Percentiles rank a stretch among this genome's conserved stretches.
These are phyloP conservation scores for Elgaria multicarinata DNA, from an alignment of 2,113 vertebrate species.

Conservation along the genomic window DNA sequence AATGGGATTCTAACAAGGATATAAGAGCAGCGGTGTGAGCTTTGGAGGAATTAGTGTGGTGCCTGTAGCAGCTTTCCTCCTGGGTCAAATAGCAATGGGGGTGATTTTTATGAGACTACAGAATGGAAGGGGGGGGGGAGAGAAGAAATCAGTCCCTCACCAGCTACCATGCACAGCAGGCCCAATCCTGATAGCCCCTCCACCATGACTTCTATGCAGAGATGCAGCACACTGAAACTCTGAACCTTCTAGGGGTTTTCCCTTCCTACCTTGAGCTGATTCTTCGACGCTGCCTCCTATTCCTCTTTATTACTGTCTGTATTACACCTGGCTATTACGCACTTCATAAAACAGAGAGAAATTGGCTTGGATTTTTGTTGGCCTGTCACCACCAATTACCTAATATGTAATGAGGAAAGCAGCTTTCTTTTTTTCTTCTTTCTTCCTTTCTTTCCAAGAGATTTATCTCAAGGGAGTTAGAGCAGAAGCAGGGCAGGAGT, in stretches of 20 bases:
- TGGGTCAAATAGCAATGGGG: background rate
- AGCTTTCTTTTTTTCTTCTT: background rate
- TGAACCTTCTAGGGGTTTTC: background rate
- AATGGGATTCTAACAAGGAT: too few relatives aligned
- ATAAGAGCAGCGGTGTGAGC: too few relatives aligned
- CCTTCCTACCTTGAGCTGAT: slow-evolving; percentile 32
- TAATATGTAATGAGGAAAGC: slow-evolving; percentile 34
- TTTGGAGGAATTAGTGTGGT: too few relatives aligned
- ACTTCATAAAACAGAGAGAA: slow-evolving; percentile 52
- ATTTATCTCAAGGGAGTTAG: background rate
- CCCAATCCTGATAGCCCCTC: background rate
- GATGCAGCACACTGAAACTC: background rate
- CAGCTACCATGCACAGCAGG: background rate
- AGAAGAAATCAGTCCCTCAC: background rate
- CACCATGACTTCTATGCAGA: background rate
- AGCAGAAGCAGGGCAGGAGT: slow-evolving; percentile 27
- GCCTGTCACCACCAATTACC: slow-evolving; percentile 55
- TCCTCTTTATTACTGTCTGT: slow-evolving; percentile 46
- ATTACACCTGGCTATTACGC: slow-evolving; percentile 35
- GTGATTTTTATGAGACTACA: background rate
- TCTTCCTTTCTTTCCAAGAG: slow-evolving; percentile 8
- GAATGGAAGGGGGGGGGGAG: background rate
- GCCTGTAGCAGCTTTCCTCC: background rate
- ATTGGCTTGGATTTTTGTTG: slow-evolving; percentile 50
- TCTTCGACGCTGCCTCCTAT: slow-evolving; percentile 37